These are phyloP conservation scores for Luscinia megarhynchos DNA, from an alignment of 2,797 vertebrate species.

Conservation along the genomic window DNA sequence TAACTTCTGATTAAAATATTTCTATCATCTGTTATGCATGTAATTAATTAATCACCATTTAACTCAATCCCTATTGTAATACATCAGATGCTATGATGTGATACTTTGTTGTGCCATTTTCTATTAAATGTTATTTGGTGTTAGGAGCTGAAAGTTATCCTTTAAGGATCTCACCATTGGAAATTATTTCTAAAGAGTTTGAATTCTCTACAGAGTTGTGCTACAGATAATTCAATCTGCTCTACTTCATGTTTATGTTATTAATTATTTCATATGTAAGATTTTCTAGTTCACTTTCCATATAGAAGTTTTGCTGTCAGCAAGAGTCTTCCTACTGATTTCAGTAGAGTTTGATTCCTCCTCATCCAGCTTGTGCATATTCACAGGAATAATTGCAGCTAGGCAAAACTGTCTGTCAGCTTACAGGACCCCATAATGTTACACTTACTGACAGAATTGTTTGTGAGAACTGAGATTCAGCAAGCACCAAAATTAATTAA, in stretches of 20 bases:
- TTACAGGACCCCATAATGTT: not conserved
- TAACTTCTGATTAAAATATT: slow-evolving; percentile 24
- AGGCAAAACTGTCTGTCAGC: not conserved
- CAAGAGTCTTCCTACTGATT: not conserved
- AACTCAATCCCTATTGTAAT: slow-evolving; percentile 35
- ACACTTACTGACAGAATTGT: not conserved
- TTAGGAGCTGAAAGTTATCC: not conserved
- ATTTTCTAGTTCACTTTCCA: not conserved
- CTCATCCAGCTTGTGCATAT: accelerated
- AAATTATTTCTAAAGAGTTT: not conserved
- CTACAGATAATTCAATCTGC: not conserved
- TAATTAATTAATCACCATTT: slow-evolving; percentile 44
- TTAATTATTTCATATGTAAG: not conserved
- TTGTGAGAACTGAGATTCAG: not conserved
- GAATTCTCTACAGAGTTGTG: not conserved
- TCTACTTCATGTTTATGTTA: not conserved
- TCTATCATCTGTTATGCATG: not conserved
- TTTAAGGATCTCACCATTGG: not conserved
- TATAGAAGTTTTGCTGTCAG: not conserved
- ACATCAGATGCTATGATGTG: not conserved
- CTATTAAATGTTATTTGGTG: not conserved
- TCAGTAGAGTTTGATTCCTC: not conserved
- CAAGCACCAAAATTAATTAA: not conserved
- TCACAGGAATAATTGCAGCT: not conserved
- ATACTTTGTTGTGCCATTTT: not conserved